Base-by-base conservation (phyloP, 2,797 vertebrate species). In the Pipistrellus nathusii region DNA sequence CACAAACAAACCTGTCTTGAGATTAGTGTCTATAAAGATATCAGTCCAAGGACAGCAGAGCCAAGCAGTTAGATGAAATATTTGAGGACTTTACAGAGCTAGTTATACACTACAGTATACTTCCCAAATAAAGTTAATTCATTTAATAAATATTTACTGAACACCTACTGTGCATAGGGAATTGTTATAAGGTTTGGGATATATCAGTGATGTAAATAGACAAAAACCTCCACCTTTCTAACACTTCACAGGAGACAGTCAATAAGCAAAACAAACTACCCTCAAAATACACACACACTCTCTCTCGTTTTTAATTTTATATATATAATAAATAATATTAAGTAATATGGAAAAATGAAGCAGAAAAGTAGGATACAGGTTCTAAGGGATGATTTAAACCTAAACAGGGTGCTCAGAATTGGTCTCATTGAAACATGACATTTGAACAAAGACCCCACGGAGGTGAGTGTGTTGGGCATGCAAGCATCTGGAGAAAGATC, bases 61-160 rank as follows among this genome's bases (percentile, higher is more conserved):
- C 20, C 64, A 82, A 27, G 13, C 32, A 48, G 71, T 73, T 38
- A 85, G 46, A 91, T 73, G 25, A 86, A 64, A 75, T 73, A 51
- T 90, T 71, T 27, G 71, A 32, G 38, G 46, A 51, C 25, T 89
- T 91, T 57, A 89, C 0, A 80, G 71, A 80, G 32, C n/a, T 53
- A 85, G 69, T 35, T 83, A 92, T 44, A 46, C 23, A 62, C 30
- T n/a, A 73, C 21, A 78, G 44, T 48, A 88, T 10, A 55, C 38
- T 89, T 80, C 21, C 23, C 5, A 10, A 95, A 44, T 83, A 85
- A 91, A 81, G 48, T 81, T 89, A 21, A 91, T 64, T 94, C 32
- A 75, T 48, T 91, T 69, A 92, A 69, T 48, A 92, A 83, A 20
- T 69, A 90, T 83, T 30, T 55, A 82, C 2, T 57, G 32, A 91